phyloP scores from a whole-genome alignment of 2,888 invertebrate genomes.

The Stenodera caucasica region DNA sequence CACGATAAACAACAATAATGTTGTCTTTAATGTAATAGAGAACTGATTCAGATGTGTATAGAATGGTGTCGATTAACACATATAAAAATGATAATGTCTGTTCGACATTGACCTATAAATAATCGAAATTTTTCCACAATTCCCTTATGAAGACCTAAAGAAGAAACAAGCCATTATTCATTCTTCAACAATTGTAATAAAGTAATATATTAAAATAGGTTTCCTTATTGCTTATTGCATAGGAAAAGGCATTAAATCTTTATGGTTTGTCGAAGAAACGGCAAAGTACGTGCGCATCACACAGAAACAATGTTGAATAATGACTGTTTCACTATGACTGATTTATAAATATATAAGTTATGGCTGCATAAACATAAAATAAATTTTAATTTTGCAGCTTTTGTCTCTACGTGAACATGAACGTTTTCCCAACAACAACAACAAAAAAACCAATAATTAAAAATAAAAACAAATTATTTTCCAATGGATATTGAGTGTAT shows the following conservation, averaged over 20 bases:
- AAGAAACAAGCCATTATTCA: too few relatives aligned
- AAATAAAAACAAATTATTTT: too few relatives aligned
- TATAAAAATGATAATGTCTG: constrained; percentile 17
- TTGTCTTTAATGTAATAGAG: constrained; percentile 18
- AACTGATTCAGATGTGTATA: constrained; percentile 15
- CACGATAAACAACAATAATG: constrained; percentile 19
- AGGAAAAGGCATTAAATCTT: constrained; percentile 34
- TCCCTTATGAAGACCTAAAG: too few relatives aligned
- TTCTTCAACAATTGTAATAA: constrained; percentile 19
- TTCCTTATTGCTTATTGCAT: constrained; percentile 47
- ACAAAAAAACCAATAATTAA: too few relatives aligned
- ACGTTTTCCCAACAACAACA: too few relatives aligned
- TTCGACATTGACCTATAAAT: constrained; percentile 18
- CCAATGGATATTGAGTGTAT: not conserved
- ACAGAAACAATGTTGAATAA: constrained; percentile 54
- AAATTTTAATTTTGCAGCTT: constrained; percentile 47
- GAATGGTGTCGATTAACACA: constrained; percentile 14
- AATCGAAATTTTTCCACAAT: too few relatives aligned
- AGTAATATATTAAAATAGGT: constrained; percentile 37
- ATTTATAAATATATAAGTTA: constrained; percentile 52
- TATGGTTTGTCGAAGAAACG: constrained; percentile 40
- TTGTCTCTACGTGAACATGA: constrained; percentile 39
- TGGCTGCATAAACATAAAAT: constrained; percentile 49
- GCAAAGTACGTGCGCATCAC: constrained; percentile 44
- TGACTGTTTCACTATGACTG: constrained; percentile 47